A percentile compares a stretch with the other conserved stretches of the same genome.
Evolutionary conservation across 64 coral and sea anemone genomes (phyloP).

Genomic region (Trachythela sp.): DNA sequence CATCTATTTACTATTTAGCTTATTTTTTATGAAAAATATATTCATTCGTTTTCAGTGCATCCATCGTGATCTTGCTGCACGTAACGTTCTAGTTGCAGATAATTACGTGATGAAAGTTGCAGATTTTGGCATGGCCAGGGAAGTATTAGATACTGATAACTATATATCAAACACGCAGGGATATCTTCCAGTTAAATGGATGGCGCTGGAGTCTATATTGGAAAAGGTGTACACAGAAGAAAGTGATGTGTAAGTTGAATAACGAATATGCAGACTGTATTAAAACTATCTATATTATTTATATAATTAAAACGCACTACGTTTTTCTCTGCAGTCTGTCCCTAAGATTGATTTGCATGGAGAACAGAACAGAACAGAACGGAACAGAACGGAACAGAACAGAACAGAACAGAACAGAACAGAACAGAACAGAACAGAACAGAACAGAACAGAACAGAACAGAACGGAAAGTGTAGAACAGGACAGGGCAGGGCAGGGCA

Average conservation of each 20-base stretch:
- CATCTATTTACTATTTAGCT: too few relatives aligned
- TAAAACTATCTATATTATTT: too few relatives aligned
- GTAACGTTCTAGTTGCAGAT: background rate
- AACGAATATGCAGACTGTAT: background rate
- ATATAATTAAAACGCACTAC: too few relatives aligned
- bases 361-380: conserved; percentile 18
- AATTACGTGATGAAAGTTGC: background rate
- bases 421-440: background rate
- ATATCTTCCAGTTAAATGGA: conserved; percentile 1
- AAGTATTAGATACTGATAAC: background rate
- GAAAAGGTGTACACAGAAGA: background rate
- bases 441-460: too few relatives aligned
- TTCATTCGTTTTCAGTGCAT: background rate
- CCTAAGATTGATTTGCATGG: too few relatives aligned
- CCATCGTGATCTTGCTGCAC: background rate
- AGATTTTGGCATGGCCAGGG: background rate
- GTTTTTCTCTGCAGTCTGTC: too few relatives aligned
- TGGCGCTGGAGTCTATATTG: background rate
- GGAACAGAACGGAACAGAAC: conserved; percentile 12
- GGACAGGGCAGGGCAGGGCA: too few relatives aligned
- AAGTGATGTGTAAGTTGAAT: conserved; percentile 14
- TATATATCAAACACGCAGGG: background rate
- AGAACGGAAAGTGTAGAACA: too few relatives aligned
- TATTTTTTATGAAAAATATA: background rate
- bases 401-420: conserved; percentile 21